Base-by-base conservation (phyloP, 2,797 vertebrate species). In the Pampus argenteus region DNA sequence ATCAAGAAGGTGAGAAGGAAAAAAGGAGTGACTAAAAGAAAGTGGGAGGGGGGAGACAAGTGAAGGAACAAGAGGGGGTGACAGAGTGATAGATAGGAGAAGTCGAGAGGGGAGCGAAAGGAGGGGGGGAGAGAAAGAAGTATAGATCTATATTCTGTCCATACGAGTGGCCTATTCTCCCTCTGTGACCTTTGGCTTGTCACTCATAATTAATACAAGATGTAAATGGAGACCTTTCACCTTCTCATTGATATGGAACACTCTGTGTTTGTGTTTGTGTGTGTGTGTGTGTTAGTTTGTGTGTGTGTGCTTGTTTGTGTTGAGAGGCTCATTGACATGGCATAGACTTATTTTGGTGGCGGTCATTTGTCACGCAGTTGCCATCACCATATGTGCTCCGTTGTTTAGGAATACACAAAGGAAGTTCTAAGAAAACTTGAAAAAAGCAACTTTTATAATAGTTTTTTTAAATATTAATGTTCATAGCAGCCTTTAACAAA, bases 211-310 rank as follows among this genome's bases (percentile, higher is more conserved):
- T 94, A 94, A 94, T 94, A 94, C 93, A 91, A 89, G 89, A 95
- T 95, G 94, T 94, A 94, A 95, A 95, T 94, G 86, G 91, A 92
- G 94, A 93, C 94, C 94, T 95, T 95, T 95, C 91, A 94, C 92
- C 94, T 84, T 90, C 90, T 94, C 92, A 93, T 94, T 93, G 89
- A 93, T 93, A 94, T 94, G 93, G 90, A 92, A 61, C 89, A 83
- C 88, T 90, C 54, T 86, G 77, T 88, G 66, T 88, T 66, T 89
- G 86, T 85, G 84, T 85, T 74, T 79, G 82, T 36, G 77, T 70
- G 78, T 66, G 61, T 75, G 81, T 71, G 68, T 75, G 69, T 65
- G 74, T 76, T 54, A 68, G 73, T 61, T 74, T 56, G 60, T 74
- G 74, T 55, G 74, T 67, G 66, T 66, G 67, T 55, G 71, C 50